A percentile compares a stretch with the other conserved stretches of the same genome.
These are phyloP conservation scores for Proisotoma minuta DNA, from an alignment of 2,888 invertebrate species.

Conservation along the genomic window DNA sequence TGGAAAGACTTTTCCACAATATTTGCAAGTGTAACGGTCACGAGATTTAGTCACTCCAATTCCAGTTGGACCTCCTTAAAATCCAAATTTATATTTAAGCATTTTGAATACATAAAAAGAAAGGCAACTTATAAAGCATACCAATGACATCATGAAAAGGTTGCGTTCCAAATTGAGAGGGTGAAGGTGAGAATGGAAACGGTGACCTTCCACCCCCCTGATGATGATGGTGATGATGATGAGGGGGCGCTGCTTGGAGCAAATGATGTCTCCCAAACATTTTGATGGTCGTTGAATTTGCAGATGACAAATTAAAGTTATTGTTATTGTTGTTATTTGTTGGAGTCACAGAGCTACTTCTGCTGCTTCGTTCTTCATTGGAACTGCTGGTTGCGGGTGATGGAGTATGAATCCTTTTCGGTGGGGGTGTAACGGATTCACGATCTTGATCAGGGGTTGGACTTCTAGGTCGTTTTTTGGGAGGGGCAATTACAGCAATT, in stretches of 20 bases:
- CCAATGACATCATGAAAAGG: slow-evolving; percentile 45
- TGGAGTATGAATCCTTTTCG: slow-evolving; percentile 52
- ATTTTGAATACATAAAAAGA: neutral
- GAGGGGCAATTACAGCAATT: slow-evolving; percentile 49
- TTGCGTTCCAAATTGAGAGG: slow-evolving; percentile 37
- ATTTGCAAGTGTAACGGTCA: slow-evolving; percentile 83
- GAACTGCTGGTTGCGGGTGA: slow-evolving; percentile 27
- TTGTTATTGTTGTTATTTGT: neutral
- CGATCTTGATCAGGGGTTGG: slow-evolving; percentile 51
- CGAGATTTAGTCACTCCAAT: slow-evolving; percentile 22
- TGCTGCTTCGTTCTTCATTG: neutral
- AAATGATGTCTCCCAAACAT: slow-evolving; percentile 37
- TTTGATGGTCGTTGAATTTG: neutral
- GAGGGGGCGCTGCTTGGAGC: slow-evolving; percentile 18
- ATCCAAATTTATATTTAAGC: neutral
- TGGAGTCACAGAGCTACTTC: neutral
- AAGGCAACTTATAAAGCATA: slow-evolving; percentile 12
- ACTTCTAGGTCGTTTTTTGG: neutral
- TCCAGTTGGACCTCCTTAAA: slow-evolving; percentile 13
- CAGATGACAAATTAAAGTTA: neutral
- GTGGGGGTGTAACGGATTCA: slow-evolving; percentile 56
- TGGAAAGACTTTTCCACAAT: slow-evolving; percentile 81
- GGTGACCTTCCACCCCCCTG: slow-evolving; percentile 13
- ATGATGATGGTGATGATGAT: neutral
- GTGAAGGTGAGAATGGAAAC: slow-evolving; percentile 40